These are phyloP conservation scores for Eupithecia tripunctaria DNA, from an alignment of 2,888 invertebrate genomes.

Conservation along the genomic window DNA sequence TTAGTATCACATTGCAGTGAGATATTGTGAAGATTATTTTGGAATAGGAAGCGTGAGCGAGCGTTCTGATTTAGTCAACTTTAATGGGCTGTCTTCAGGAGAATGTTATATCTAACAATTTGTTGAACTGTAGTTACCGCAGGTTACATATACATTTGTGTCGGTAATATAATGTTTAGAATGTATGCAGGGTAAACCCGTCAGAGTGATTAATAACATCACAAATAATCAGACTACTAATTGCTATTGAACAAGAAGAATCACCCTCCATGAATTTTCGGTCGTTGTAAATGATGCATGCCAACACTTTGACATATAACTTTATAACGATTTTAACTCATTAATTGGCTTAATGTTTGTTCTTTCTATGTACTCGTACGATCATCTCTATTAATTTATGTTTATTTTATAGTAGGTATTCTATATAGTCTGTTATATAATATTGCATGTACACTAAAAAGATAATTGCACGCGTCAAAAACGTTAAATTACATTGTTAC, in stretches of 20 bases:
- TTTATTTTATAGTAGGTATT: too few relatives aligned
- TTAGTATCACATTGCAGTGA: conserved; percentile 42
- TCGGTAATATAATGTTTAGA: neutral
- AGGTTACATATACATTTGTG: too few relatives aligned
- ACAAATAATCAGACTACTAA: conserved; percentile 13
- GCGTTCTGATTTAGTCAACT: conserved; percentile 27
- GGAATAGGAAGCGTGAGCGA: conserved; percentile 32
- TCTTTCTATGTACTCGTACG: too few relatives aligned
- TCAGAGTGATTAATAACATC: conserved; percentile 3
- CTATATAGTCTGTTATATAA: too few relatives aligned
- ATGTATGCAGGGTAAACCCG: neutral
- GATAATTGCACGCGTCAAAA: too few relatives aligned
- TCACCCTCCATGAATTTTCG: conserved; percentile 4
- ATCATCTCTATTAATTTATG: too few relatives aligned
- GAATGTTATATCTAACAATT: neutral
- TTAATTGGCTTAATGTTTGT: too few relatives aligned
- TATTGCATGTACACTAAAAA: too few relatives aligned
- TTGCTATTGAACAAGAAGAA: conserved; percentile 18
- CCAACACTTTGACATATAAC: too few relatives aligned
- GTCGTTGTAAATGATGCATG: neutral
- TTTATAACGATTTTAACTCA: too few relatives aligned
- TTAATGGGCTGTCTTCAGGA: conserved; percentile 32
- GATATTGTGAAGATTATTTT: conserved; percentile 31
- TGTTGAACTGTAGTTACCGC: neutral
- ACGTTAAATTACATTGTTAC: too few relatives aligned